These are phyloP conservation scores for Corythucha ciliata DNA, from an alignment of 2,888 invertebrate genomes.

Conservation along the genomic window DNA sequence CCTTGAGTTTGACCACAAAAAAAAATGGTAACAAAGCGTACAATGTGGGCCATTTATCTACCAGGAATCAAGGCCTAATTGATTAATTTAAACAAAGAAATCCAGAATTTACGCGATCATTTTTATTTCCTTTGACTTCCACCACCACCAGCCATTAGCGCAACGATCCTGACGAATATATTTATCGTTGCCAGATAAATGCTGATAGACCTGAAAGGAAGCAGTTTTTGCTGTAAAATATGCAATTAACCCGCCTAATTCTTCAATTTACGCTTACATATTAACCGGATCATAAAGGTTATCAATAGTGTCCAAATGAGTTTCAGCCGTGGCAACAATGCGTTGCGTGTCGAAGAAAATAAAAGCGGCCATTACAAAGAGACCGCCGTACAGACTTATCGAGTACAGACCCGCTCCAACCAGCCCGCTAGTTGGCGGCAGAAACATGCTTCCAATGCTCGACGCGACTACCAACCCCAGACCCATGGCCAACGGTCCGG, in stretches of 20 bases:
- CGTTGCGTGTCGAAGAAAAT: slow-evolving; percentile 91
- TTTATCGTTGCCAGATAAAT: slow-evolving; percentile 93
- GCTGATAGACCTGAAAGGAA: slow-evolving; percentile 73
- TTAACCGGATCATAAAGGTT: slow-evolving; percentile 87
- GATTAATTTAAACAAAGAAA: no score
- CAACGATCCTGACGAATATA: slow-evolving; percentile 90
- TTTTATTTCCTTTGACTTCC: slow-evolving; percentile 34
- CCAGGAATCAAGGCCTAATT: no score
- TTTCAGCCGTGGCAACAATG: slow-evolving; percentile 78
- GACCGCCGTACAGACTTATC: slow-evolving; percentile 85
- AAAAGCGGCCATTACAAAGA: slow-evolving; percentile 86
- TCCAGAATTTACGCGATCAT: no score
- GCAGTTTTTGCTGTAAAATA: no score
- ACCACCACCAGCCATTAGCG: slow-evolving; percentile 74
- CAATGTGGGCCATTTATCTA: no score
- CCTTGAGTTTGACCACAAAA: no score
- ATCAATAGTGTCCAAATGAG: slow-evolving; percentile 54
- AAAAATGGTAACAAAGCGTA: no score
- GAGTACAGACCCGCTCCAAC: slow-evolving; percentile 88
- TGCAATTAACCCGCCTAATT: no score
- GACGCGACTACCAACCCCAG: slow-evolving; percentile 91
- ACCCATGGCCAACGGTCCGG: slow-evolving; percentile 91
- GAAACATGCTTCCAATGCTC: slow-evolving; percentile 56
- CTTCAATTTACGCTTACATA: slow-evolving; percentile 65
- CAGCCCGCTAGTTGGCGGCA: slow-evolving; percentile 72